Percentiles rank a stretch among this genome's conserved stretches.
These are phyloP conservation scores for Eudasyphora cyanicolor DNA, from an alignment of 2,888 invertebrate species.

Conservation along the genomic window DNA sequence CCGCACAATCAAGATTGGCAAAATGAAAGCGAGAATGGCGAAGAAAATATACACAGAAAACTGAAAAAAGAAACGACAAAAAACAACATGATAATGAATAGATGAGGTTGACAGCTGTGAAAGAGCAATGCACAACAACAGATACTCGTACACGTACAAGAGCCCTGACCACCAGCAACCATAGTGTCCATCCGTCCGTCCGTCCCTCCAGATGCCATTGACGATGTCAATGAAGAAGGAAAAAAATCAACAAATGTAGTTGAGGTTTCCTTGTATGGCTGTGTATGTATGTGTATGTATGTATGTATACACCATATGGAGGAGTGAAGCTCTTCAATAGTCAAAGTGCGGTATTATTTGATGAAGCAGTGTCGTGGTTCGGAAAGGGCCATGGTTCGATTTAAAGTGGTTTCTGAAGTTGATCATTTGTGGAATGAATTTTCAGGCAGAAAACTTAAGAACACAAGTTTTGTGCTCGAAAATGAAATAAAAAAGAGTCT, in stretches of 20 bases:
- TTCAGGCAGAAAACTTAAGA: no score
- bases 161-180: constrained; percentile 2
- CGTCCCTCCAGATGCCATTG: neutral
- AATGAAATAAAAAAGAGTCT: no score
- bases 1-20: neutral
- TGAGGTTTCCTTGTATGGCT: no score
- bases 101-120: constrained; percentile 71
- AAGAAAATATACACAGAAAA: constrained; percentile 11
- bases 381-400: no score
- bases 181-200: neutral
- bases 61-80: neutral
- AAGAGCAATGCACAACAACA: constrained; percentile 48
- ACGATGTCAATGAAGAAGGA: neutral
- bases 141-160: no score
- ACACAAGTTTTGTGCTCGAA: no score
- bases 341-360: neutral
- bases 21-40: constrained; percentile 4
- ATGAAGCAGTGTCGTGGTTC: neutral
- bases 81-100: constrained; percentile 59
- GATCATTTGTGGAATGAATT: no score
- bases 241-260: neutral
- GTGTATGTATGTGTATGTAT: no score
- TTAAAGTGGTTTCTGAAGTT: no score
- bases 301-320: neutral
- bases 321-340: neutral